Conservation (phyloP, 2,797 vertebrate genomes). For the Sebastes dallii region DNA sequence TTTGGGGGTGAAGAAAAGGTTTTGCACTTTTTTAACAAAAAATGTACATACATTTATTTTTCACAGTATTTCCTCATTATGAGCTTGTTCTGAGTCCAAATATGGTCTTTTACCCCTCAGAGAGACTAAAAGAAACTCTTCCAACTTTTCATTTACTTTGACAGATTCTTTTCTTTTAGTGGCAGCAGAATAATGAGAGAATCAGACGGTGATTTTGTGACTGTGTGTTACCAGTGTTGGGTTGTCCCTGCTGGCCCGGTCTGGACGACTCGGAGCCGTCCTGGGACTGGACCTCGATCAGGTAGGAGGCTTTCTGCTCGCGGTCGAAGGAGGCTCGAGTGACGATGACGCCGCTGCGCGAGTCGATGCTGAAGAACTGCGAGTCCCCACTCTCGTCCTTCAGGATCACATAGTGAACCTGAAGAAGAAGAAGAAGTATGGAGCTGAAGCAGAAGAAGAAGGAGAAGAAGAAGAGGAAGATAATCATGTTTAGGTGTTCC, state of each 20-base stretch:
- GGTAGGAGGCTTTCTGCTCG: constrained; percentile 89
- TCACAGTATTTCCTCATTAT: no score
- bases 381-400: constrained; percentile 88
- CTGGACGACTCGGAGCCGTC: constrained; percentile 88
- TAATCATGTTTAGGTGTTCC: background rate
- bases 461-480: background rate
- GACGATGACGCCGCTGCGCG: constrained; percentile 81
- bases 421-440: background rate
- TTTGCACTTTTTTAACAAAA: no score
- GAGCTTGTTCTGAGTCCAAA: no score
- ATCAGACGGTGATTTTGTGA: background rate
- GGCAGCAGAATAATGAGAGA: no score
- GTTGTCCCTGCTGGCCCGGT: constrained; percentile 86
- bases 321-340: constrained; percentile 87
- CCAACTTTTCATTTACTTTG: background rate
- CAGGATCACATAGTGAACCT: constrained; percentile 84
- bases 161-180: background rate
- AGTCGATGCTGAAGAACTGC: constrained; percentile 86
- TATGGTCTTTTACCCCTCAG: background rate
- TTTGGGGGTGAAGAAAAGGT: no score
- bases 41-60: no score
- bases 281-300: constrained; percentile 91
- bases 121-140: background rate
- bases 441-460: background rate
- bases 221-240: constrained; percentile 85